Evolutionary conservation across 2,888 invertebrate species (phyloP).

Genomic region (Toxonevra muliebris): DNA sequence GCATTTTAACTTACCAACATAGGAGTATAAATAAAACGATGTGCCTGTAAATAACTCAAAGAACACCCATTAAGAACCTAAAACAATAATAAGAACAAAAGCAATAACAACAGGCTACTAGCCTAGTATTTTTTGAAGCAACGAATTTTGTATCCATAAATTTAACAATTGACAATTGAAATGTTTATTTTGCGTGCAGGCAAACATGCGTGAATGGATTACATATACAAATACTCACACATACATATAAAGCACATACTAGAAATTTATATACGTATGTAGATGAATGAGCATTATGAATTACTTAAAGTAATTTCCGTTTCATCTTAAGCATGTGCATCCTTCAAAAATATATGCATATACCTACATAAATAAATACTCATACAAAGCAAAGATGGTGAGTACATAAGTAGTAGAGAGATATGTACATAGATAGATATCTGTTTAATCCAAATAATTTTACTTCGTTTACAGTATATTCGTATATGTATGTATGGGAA

Average conservation of each 20-base stretch:
- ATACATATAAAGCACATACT: background rate
- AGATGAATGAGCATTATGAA: background rate
- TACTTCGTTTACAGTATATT: too few relatives aligned
- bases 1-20: too few relatives aligned
- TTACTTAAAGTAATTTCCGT: constrained; percentile 18
- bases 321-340: background rate
- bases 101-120: constrained; percentile 9
- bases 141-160: background rate
- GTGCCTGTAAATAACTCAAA: too few relatives aligned
- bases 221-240: background rate
- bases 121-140: background rate
- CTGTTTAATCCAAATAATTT: too few relatives aligned
- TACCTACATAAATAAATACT: background rate
- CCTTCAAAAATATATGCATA: background rate
- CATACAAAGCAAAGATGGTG: too few relatives aligned
- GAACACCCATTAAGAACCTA: constrained; percentile 11
- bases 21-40: too few relatives aligned
- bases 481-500: too few relatives aligned
- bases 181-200: constrained; percentile 22
- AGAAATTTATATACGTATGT: background rate
- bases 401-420: too few relatives aligned
- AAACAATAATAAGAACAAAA: constrained; percentile 5
- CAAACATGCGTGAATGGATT: constrained; percentile 20
- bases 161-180: constrained; percentile 11
- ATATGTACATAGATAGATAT: too few relatives aligned